A percentile compares a stretch with the other conserved stretches of the same genome.
phyloP scores from a whole-genome alignment of 2,113 vertebrate species.

The Phyllopteryx taeniolatus region DNA sequence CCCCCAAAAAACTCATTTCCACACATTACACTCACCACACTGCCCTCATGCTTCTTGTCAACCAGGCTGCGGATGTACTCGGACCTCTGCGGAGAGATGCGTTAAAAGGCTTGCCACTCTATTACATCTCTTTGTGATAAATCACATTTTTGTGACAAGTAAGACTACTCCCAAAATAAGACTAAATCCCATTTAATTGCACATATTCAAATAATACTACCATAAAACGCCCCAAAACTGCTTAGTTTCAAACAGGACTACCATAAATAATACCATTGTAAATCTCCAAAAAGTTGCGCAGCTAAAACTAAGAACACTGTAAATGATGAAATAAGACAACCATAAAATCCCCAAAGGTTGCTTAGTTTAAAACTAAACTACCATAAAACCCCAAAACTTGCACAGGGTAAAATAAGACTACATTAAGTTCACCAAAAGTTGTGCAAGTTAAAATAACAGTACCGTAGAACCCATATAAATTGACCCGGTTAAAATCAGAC shows the following conservation, averaged over 20 bases:
- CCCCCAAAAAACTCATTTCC: not conserved
- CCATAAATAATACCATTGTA: no score
- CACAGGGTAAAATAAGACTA: not conserved
- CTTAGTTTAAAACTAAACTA: not conserved
- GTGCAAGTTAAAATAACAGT: not conserved
- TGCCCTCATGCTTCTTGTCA: conserved; percentile 78
- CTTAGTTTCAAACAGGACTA: not conserved
- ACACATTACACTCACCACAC: conserved; percentile 76
- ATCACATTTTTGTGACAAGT: not conserved
- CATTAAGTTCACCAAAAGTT: not conserved
- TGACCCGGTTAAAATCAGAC: not conserved
- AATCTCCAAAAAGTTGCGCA: no score
- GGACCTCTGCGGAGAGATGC: conserved; percentile 67
- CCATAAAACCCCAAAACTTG: not conserved
- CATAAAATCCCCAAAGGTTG: no score
- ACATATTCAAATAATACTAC: no score
- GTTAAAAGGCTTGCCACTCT: not conserved
- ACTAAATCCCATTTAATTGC: not conserved
- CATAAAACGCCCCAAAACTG: not conserved
- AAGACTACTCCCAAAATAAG: not conserved
- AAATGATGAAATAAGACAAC: not conserved
- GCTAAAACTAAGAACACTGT: no score
- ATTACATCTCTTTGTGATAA: not conserved
- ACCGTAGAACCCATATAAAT: not conserved
- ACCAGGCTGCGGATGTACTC: conserved; percentile 80